These are phyloP conservation scores for Fukomys damarensis DNA, from an alignment of 2,113 vertebrate species.

Conservation along the genomic window DNA sequence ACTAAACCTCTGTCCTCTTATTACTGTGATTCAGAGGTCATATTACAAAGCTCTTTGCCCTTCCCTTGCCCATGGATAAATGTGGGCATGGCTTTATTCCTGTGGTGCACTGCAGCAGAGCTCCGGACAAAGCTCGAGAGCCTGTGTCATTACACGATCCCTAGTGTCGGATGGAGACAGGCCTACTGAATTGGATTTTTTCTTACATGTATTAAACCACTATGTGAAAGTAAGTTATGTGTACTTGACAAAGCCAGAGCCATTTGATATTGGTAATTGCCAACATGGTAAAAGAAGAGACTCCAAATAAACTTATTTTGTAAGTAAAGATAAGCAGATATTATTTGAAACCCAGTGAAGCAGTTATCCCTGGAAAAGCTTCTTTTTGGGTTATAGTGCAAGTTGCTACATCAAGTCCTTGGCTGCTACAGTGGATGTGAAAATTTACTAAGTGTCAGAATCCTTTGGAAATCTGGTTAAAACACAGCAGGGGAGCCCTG, in stretches of 20 bases:
- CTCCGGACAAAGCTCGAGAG: neutral
- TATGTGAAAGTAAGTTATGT: neutral
- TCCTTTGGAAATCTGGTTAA: neutral
- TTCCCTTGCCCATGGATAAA: conserved; percentile 71
- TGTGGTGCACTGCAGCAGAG: neutral
- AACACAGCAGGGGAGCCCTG: neutral
- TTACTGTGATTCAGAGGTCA: conserved; percentile 80
- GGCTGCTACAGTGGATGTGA: neutral
- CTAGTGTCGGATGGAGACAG: neutral
- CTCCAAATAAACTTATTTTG: conserved; percentile 16
- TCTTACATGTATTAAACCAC: neutral
- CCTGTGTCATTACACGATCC: accelerated
- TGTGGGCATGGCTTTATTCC: neutral
- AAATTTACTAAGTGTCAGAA: neutral
- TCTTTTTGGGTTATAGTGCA: neutral
- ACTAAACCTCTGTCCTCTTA: conserved; percentile 79
- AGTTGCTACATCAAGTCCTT: neutral
- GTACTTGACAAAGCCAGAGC: conserved; percentile 5
- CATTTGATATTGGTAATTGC: neutral
- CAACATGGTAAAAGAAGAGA: neutral
- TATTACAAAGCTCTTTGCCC: conserved; percentile 68
- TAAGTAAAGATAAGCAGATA: neutral
- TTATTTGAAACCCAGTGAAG: neutral
- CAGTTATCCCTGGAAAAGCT: neutral
- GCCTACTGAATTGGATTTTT: neutral